Evolutionary conservation across 2,797 vertebrate genomes (phyloP).

Genomic region (Adrianichthys oophorus): DNA sequence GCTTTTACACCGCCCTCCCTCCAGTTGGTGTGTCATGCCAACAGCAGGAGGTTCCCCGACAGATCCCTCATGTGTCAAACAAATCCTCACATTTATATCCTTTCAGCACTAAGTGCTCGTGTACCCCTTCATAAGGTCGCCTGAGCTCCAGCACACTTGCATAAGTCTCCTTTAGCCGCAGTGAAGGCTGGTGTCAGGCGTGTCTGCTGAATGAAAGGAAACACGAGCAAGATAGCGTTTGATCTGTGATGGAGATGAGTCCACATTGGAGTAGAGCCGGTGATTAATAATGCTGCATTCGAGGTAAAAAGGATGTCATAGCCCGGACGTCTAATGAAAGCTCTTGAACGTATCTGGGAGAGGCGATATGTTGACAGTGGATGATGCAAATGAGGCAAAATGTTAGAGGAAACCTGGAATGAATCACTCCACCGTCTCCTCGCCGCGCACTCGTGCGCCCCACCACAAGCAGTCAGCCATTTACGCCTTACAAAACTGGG

Average conservation of each 20-base stretch:
- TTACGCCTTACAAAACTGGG: constrained; percentile 69
- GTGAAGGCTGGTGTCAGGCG: constrained; percentile 78
- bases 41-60: constrained; percentile 54
- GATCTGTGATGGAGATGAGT: constrained; percentile 82
- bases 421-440: constrained; percentile 76
- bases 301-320: constrained; percentile 78
- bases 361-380: constrained; percentile 80
- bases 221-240: constrained; percentile 76
- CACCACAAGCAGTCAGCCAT: constrained; percentile 66
- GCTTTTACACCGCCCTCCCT: constrained; percentile 39
- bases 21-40: constrained; percentile 26
- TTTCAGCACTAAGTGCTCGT: constrained; percentile 70
- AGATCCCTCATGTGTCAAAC: constrained; percentile 60
- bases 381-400: constrained; percentile 84
- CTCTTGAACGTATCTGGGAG: constrained; percentile 77
- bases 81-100: constrained; percentile 72
- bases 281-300: constrained; percentile 78
- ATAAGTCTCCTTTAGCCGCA: constrained; percentile 79
- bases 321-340: constrained; percentile 79
- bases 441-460: constrained; percentile 25
- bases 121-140: constrained; percentile 73
- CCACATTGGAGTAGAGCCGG: constrained; percentile 65
- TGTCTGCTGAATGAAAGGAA: constrained; percentile 78
- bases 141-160: constrained; percentile 70
- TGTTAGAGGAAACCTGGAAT: constrained; percentile 77